A percentile compares a stretch with the other conserved stretches of the same genome.
Conservation (phyloP, 2,888 invertebrate genomes). For the Agonopterix alstromeriana region DNA sequence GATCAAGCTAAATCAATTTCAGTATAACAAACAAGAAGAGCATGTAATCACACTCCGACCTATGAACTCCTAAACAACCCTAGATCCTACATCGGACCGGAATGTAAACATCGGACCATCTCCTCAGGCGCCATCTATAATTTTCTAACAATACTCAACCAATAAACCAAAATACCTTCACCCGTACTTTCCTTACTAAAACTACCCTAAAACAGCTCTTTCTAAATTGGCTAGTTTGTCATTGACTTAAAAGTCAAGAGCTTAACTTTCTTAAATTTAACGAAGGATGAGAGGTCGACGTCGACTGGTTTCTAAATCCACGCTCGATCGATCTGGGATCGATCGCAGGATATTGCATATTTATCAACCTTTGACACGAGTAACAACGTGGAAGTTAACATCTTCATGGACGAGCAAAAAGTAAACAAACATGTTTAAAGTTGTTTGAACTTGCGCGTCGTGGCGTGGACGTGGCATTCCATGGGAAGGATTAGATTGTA, state of each 20-base stretch:
- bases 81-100: constrained; percentile 56
- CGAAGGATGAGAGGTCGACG: constrained; percentile 14
- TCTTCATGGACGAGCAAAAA: constrained; percentile 59
- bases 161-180: constrained; percentile 43
- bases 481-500: constrained; percentile 12
- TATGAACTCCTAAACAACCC: constrained; percentile 63
- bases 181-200: constrained; percentile 9
- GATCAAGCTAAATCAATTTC: constrained; percentile 50
- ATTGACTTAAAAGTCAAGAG: neutral
- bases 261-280: too few species aligned
- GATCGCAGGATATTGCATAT: constrained; percentile 71
- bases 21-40: constrained; percentile 54
- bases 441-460: constrained; percentile 40
- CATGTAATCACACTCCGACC: constrained; percentile 66
- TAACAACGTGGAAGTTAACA: constrained; percentile 70
- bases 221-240: neutral
- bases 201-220: neutral
- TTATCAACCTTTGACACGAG: constrained; percentile 76
- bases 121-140: constrained; percentile 75
- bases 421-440: constrained; percentile 60
- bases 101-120: constrained; percentile 72
- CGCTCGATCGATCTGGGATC: constrained; percentile 67
- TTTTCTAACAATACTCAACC: constrained; percentile 65
- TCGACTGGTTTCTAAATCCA: constrained; percentile 42
- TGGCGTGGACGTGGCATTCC: constrained; percentile 9